phyloP scores from a whole-genome alignment of 2,113 vertebrate genomes.

The Spilogale gracilis region DNA sequence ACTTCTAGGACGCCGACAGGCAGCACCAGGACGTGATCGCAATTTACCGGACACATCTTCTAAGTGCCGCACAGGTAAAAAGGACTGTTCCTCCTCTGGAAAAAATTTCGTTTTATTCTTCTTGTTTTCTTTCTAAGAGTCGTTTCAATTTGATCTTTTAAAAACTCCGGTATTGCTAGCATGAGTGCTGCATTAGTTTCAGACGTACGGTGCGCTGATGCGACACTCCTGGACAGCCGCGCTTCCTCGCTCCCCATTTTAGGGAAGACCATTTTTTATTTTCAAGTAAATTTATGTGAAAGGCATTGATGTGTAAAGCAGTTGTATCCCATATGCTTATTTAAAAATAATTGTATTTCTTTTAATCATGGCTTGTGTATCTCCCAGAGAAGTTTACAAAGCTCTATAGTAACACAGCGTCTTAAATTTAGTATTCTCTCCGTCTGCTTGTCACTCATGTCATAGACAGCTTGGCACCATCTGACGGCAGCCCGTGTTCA shows the following conservation, averaged over 20 bases:
- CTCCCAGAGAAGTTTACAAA: slow-evolving; percentile 68
- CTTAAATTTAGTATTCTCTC: slow-evolving; percentile 55
- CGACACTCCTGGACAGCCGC: neutral
- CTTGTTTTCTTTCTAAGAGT: neutral
- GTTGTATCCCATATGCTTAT: slow-evolving; percentile 68
- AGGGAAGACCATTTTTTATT: neutral
- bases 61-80: slow-evolving; percentile 96
- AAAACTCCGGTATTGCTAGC: neutral
- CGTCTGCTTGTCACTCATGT: slow-evolving; percentile 45
- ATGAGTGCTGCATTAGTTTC: neutral
- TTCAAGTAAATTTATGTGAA: slow-evolving; percentile 50
- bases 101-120: neutral
- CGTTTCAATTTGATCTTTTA: neutral
- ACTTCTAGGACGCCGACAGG: slow-evolving; percentile 93
- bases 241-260: neutral
- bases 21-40: slow-evolving; percentile 97
- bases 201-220: neutral
- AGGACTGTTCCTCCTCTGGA: neutral
- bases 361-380: slow-evolving; percentile 67
- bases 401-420: slow-evolving; percentile 30
- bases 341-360: slow-evolving; percentile 78
- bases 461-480: slow-evolving; percentile 23
- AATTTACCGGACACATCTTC: slow-evolving; percentile 97
- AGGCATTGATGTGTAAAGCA: slow-evolving; percentile 64
- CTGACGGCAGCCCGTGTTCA: neutral